phyloP scores from a whole-genome alignment of 2,797 vertebrate genomes.

The Oreochromis grahami region DNA sequence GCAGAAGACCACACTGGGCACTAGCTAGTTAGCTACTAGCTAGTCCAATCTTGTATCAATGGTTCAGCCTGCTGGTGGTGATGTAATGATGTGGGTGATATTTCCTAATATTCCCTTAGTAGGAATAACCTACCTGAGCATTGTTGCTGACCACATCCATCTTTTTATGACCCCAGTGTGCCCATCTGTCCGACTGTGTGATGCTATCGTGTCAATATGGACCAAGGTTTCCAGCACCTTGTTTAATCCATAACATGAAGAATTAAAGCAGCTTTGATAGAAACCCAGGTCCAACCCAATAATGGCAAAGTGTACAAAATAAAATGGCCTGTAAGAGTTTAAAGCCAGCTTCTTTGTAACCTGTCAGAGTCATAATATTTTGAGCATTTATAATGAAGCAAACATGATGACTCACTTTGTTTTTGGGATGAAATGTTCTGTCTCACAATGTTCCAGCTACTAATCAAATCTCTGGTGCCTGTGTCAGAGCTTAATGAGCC shows the following conservation, averaged over 20 bases:
- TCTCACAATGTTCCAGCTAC: neutral
- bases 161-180: neutral
- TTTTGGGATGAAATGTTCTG: neutral
- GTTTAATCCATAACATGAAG: neutral
- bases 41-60: neutral
- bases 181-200: neutral
- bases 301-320: neutral
- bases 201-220: neutral
- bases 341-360: neutral
- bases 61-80: neutral
- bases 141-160: neutral
- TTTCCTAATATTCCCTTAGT: neutral
- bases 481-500: slow-evolving; percentile 29
- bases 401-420: neutral
- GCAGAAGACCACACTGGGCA: neutral
- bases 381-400: neutral
- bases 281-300: neutral
- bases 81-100: neutral
- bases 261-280: neutral
- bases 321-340: neutral
- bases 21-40: neutral
- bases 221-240: neutral
- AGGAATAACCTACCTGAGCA: neutral
- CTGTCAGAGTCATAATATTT: neutral
- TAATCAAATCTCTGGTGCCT: neutral